Percentiles rank a stretch among this genome's conserved stretches.
Evolutionary conservation across 2,888 invertebrate genomes (phyloP).

Genomic region (Diadromus collaris): DNA sequence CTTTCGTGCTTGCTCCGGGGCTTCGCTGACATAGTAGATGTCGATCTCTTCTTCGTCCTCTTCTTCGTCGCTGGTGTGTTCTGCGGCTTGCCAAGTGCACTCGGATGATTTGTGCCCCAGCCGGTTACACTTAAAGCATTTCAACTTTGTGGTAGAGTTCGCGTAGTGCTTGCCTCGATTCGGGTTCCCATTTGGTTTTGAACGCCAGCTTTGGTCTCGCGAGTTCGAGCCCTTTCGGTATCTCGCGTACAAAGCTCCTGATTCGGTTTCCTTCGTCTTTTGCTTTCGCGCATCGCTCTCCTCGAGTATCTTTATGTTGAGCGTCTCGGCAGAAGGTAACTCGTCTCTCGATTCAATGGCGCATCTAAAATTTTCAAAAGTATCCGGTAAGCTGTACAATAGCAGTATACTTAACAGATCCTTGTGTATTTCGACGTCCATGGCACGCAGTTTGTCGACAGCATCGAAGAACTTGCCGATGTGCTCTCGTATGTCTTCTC

Average conservation of each 20-base stretch:
- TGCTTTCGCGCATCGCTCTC: conserved; percentile 16
- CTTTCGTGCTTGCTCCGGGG: conserved; percentile 3
- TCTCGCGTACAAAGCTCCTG: conserved; percentile 2
- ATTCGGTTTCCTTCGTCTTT: background rate
- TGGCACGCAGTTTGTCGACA: background rate
- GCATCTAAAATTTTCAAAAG: background rate
- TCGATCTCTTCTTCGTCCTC: conserved; percentile 2
- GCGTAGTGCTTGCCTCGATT: background rate
- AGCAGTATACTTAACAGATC: conserved; percentile 1
- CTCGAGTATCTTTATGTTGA: conserved; percentile 14
- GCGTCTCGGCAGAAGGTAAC: background rate
- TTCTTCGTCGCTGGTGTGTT: conserved; percentile 6
- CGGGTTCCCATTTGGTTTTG: background rate
- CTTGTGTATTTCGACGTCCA: conserved; percentile 8
- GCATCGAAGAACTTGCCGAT: background rate
- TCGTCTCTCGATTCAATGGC: background rate
- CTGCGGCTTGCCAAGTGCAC: conserved; percentile 2
- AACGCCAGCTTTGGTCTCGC: background rate
- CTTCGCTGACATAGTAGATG: conserved; percentile 12
- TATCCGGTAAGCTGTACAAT: background rate
- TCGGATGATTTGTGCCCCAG: background rate
- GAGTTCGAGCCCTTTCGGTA: background rate
- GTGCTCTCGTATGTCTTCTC: background rate
- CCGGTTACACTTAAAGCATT: background rate
- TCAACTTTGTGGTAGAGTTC: background rate